Evolutionary conservation across 2,113 vertebrate species (phyloP), one percentile per base, ranked within the genome.

Genomic region (Todiramphus chloris): DNA sequence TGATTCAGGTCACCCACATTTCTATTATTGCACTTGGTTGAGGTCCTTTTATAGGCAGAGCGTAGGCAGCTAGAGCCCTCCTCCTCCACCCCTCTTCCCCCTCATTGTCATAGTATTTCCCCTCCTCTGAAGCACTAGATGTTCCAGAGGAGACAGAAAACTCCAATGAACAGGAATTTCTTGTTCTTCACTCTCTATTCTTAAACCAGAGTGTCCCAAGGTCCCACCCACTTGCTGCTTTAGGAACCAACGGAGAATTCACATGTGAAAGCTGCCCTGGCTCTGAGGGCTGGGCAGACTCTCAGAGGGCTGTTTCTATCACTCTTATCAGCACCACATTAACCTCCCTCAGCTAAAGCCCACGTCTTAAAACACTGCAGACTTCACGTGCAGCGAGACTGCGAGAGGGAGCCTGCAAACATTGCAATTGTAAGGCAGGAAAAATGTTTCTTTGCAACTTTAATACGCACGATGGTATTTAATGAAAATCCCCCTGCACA

Each of bases 71-170:
- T 76, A 91, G 41, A 92, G 78, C 14, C 58, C 33, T 76, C 72
- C 50, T 91, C 44, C 43, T 91, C 73, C 76, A 53, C 51, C 51
- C 13, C 50, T 51, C 50, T 24, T 23, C 37, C 68, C 28, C 37
- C 46, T 74, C 60, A 84, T 53, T 89, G 77, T 33, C 56, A 67
- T 10, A 72, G 56, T 25, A 48, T 56, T 89, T 48, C 46, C n/a
- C 23, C 59, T 3, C 3, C 53, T 35, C 56, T 20, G 23, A 82
- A 80, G 76, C 35, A 89, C 77, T 75, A 43, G 25, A 75, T 93
- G 83, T 93, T 96, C 87, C 91, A 94, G 67, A 73, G 24, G 66
- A 87, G 75, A 67, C 31, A 68, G 33, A 96, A 87, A 80, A 60
- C 59, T 76, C 62, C 0, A 0, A 17, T 51, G 72, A 78, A 59